These are phyloP conservation scores for Gastrophryne carolinensis DNA, from an alignment of 2,797 vertebrate species.

Conservation along the genomic window DNA sequence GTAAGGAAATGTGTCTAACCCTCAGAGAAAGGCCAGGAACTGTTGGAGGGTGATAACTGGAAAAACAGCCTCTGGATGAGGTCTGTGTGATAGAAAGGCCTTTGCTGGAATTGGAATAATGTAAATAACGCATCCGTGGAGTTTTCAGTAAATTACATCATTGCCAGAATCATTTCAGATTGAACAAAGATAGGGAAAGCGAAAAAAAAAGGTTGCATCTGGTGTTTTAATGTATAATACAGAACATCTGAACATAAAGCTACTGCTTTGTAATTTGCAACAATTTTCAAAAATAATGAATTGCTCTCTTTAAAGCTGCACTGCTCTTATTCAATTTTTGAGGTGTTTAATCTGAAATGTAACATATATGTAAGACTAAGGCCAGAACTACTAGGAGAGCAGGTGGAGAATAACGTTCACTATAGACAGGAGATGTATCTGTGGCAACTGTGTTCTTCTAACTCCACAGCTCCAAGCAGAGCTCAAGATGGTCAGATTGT, in stretches of 20 bases:
- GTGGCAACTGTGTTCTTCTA: too few relatives aligned
- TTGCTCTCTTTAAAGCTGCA: too few relatives aligned
- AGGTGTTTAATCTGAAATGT: too few relatives aligned
- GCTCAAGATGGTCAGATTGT: too few relatives aligned
- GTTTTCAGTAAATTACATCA: background rate
- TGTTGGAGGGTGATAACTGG: background rate
- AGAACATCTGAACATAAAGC: background rate
- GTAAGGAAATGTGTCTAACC: background rate
- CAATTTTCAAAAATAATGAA: background rate
- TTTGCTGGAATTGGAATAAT: background rate
- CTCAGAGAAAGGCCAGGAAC: background rate
- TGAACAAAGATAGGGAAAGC: too few relatives aligned
- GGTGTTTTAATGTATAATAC: background rate
- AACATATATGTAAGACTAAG: too few relatives aligned
- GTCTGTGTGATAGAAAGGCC: background rate
- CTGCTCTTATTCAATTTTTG: too few relatives aligned
- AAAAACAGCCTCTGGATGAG: background rate
- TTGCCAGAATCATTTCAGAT: background rate
- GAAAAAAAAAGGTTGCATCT: background rate
- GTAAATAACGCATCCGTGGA: background rate
- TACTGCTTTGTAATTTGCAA: background rate
- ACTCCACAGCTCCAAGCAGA: too few relatives aligned
- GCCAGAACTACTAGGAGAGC: too few relatives aligned
- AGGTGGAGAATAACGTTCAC: too few relatives aligned
- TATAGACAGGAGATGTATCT: too few relatives aligned